phyloP scores from a whole-genome alignment of 2,888 invertebrate genomes.

The Andrena haemorrhoa region DNA sequence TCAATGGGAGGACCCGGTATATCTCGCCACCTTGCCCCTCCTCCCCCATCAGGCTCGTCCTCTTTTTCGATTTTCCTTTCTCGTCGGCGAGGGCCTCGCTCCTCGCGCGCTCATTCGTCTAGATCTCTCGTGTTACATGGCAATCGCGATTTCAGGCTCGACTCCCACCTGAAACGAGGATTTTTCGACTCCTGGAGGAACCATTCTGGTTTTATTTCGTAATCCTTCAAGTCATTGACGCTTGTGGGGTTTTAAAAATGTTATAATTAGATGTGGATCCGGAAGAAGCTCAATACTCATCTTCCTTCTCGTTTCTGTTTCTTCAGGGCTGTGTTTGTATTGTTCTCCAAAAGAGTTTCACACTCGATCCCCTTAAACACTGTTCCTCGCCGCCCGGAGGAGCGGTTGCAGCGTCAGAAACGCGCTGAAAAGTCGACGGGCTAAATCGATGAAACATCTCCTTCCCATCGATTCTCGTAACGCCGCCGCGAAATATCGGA shows the following conservation, averaged over 20 bases:
- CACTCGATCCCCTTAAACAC: too few relatives aligned
- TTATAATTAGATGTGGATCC: too few relatives aligned
- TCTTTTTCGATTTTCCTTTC: conserved; percentile 35
- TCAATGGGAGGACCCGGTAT: conserved; percentile 76
- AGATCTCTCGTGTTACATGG: conserved; percentile 2
- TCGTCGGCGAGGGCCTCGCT: conserved; percentile 2
- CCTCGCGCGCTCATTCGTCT: conserved; percentile 11
- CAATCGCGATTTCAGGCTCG: neutral
- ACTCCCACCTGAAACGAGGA: neutral
- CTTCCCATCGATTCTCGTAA: conserved; percentile 9
- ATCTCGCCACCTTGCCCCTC: conserved; percentile 58
- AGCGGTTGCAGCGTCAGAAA: neutral
- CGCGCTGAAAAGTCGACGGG: neutral
- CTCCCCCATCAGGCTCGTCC: neutral
- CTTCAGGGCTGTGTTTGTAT: too few relatives aligned
- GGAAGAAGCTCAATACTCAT: too few relatives aligned
- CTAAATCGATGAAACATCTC: conserved; percentile 9
- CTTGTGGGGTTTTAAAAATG: too few relatives aligned
- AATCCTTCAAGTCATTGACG: neutral
- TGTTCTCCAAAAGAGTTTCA: too few relatives aligned
- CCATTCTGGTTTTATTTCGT: neutral
- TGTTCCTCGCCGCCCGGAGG: too few relatives aligned
- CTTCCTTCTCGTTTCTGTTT: too few relatives aligned
- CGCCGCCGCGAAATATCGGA: conserved; percentile 8
- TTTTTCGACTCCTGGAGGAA: neutral